Conservation (phyloP, 2,888 invertebrate species). For the Cataglyphis altisquamis region DNA sequence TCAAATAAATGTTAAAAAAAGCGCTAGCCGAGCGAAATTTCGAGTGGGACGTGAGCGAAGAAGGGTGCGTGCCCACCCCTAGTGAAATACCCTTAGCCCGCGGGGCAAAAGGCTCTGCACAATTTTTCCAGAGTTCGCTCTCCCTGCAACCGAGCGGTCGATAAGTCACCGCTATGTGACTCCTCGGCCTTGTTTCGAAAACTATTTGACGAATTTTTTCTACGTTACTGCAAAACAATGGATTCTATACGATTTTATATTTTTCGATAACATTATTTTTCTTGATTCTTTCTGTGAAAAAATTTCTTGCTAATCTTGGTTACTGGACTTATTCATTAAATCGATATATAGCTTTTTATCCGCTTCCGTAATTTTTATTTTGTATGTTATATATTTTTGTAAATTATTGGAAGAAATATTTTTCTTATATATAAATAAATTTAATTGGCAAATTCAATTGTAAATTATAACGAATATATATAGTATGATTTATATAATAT, state of each 20-base stretch:
- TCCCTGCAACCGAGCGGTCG: slow-evolving; percentile 72
- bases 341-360: neutral
- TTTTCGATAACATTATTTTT: neutral
- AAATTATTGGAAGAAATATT: neutral
- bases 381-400: neutral
- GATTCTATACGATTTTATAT: neutral
- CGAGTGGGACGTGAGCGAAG: slow-evolving; percentile 81
- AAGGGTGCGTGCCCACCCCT: slow-evolving; percentile 80
- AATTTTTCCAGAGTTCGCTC: slow-evolving; percentile 80
- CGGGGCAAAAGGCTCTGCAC: slow-evolving; percentile 73
- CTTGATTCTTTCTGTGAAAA: neutral
- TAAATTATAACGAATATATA: slow-evolving; percentile 3
- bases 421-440: neutral
- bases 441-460: neutral
- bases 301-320: neutral
- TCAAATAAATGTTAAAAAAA: slow-evolving; percentile 86
- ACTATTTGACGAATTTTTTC: neutral
- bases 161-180: slow-evolving; percentile 78
- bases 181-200: slow-evolving; percentile 34
- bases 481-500: neutral
- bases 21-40: slow-evolving; percentile 85
- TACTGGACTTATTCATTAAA: neutral
- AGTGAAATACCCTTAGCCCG: slow-evolving; percentile 74
- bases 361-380: neutral
- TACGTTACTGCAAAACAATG: neutral